Evolutionary conservation across 2,888 invertebrate species (phyloP).

Genomic region (Tachina lurida): DNA sequence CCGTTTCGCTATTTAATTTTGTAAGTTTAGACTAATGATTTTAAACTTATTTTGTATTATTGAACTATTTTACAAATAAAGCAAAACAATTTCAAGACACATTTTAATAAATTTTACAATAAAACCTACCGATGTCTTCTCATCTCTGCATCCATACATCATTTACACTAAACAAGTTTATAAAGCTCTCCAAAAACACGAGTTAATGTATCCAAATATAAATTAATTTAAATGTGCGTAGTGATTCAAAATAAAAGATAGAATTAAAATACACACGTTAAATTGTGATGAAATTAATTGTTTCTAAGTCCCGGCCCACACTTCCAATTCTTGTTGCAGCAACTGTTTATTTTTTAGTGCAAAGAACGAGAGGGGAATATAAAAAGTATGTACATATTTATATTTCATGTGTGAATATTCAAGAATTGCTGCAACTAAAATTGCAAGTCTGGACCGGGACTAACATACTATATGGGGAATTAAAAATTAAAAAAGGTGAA

Average conservation of each 20-base stretch:
- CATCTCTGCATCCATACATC: neutral
- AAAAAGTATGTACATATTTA: too few species aligned
- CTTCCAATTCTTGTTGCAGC: too few species aligned
- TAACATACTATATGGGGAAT: too few species aligned
- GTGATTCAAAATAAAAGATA: constrained; percentile 33
- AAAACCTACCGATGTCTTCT: constrained; percentile 57
- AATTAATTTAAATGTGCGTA: constrained; percentile 53
- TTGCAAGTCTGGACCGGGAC: too few species aligned
- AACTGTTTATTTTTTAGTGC: too few species aligned
- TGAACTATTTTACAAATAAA: constrained; percentile 17
- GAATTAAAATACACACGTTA: neutral
- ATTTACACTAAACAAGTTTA: neutral
- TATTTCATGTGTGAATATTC: too few species aligned
- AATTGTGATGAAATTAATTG: neutral
- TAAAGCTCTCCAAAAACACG: constrained; percentile 6
- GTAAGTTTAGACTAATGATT: constrained; percentile 45
- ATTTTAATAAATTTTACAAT: constrained; percentile 45
- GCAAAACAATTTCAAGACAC: neutral
- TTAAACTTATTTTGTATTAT: constrained; percentile 32
- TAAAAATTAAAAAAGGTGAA: too few species aligned
- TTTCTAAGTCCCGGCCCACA: too few species aligned
- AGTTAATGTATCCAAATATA: constrained; percentile 31
- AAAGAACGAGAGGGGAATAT: too few species aligned
- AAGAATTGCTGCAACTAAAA: too few species aligned
- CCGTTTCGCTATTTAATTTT: constrained; percentile 39